phyloP scores from a whole-genome alignment of 2,797 vertebrate genomes.

The Falco novaeseelandiae region DNA sequence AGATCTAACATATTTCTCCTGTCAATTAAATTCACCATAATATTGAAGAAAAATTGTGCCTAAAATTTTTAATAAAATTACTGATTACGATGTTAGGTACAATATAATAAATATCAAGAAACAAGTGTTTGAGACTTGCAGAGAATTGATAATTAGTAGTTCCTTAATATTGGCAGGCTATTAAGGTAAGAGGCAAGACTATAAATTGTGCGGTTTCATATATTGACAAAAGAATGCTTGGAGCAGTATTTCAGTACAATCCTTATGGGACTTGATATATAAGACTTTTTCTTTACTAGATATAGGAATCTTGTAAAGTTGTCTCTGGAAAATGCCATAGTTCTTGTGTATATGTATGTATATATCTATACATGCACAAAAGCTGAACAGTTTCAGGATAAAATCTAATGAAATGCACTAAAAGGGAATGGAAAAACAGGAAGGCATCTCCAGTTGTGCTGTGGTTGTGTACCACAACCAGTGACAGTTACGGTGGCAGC shows the following conservation, averaged over 20 bases:
- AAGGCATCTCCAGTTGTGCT: not conserved
- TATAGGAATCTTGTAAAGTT: not conserved
- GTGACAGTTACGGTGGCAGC: not conserved
- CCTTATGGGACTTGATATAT: not conserved
- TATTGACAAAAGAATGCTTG: not conserved
- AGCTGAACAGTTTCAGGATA: not conserved
- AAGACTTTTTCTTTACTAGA: not conserved
- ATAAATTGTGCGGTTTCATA: not conserved
- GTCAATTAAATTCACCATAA: not conserved
- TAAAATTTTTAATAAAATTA: not conserved
- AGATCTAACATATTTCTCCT: not conserved
- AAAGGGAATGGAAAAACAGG: not conserved
- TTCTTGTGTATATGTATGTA: not conserved
- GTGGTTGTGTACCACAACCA: not conserved
- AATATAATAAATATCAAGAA: not conserved
- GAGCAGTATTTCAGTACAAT: not conserved
- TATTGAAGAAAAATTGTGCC: not conserved
- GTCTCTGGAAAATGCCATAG: not conserved
- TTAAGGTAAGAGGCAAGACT: not conserved
- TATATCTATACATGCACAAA: not conserved
- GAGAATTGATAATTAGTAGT: not conserved
- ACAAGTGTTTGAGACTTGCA: not conserved
- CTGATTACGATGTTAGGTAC: not conserved
- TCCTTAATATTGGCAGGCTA: not conserved
- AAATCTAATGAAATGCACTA: not conserved